Evolutionary conservation across 1,140 invertebrate species (phyloP), one percentile per base, ranked within the genome.

Genomic region (Trichomalopsis sarcophagae): DNA sequence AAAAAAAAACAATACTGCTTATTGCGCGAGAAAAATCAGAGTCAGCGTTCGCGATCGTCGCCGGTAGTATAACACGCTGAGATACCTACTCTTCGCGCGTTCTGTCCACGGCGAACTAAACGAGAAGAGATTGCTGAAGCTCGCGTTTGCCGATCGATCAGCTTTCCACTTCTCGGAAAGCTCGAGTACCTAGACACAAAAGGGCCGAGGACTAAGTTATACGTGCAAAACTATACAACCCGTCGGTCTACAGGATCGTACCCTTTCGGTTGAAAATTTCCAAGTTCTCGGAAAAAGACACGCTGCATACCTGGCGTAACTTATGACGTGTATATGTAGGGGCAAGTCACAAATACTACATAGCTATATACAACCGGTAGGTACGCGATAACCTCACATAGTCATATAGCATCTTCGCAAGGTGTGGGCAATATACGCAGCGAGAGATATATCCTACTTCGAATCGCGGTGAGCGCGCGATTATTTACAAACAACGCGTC

Each of bases 401-500:
- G n/a, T n/a, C 10, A 13, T 33, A 36, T 74, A 74, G 2, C 3
- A 7, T 50, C 76, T 21, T 27, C 50, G 47, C 47, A 36, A 75
- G 27, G 36, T 21, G 73, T 17, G 73, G 6, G 36, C 4, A 14
- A 33, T 17, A 30, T 33, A 33, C 5, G 10, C 50, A 10, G 30
- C 2, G 27, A 7, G 50, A 10, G 23, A 33, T 71, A 50, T 79
- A 84, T 84, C 75, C 40, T 27, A 27, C 27, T 50, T 44, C 33
- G 21, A 68, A 50, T 47, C 40, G 62, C 27, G 62, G 55, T 23
- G 69, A 44, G 17, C 36, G 21, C 36, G 21, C 50, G 33, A 76
- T 81, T 88, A 85, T 88, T 87, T 88, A 88, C 87, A 88, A 84
- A 78, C 68, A 82, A 84, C 79, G 55, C 77, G 84, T n/a, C 81